These are phyloP conservation scores for Patella depressa DNA, from an alignment of 2,888 invertebrate genomes.

Conservation along the genomic window DNA sequence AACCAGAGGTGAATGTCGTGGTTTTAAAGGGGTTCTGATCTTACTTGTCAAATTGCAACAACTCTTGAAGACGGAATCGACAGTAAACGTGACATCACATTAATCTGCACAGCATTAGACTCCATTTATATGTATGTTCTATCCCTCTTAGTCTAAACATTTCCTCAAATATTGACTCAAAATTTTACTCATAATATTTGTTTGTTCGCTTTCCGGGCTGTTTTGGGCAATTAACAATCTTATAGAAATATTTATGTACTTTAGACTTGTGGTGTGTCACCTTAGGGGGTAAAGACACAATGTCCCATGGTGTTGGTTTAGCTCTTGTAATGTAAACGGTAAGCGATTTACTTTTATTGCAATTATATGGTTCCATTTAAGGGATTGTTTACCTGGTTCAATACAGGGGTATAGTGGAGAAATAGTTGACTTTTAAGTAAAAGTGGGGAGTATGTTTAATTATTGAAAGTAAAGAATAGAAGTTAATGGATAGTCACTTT, in stretches of 20 bases:
- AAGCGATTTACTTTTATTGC: too few species aligned
- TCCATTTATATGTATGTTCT: too few species aligned
- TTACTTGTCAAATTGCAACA: too few species aligned
- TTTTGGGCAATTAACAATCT: neutral
- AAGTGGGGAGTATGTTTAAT: too few species aligned
- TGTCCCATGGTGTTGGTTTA: constrained; percentile 7
- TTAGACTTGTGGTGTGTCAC: neutral
- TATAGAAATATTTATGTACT: constrained; percentile 7
- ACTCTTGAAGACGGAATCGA: too few species aligned
- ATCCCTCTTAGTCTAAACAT: neutral
- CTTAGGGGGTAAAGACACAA: neutral
- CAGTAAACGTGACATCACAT: too few species aligned
- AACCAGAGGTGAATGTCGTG: too few species aligned
- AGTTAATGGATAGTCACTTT: too few species aligned
- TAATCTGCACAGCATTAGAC: too few species aligned
- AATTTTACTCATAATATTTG: constrained; percentile 8
- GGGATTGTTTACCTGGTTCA: neutral
- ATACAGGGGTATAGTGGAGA: neutral
- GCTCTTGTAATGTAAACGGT: neutral
- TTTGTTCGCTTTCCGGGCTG: neutral
- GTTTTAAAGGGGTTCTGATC: too few species aligned
- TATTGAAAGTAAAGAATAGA: too few species aligned
- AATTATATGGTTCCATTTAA: neutral
- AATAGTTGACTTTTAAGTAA: too few species aligned
- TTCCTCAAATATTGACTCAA: constrained; percentile 5